phyloP scores from a whole-genome alignment of 2,888 invertebrate species.

The Terebella lapidaria region DNA sequence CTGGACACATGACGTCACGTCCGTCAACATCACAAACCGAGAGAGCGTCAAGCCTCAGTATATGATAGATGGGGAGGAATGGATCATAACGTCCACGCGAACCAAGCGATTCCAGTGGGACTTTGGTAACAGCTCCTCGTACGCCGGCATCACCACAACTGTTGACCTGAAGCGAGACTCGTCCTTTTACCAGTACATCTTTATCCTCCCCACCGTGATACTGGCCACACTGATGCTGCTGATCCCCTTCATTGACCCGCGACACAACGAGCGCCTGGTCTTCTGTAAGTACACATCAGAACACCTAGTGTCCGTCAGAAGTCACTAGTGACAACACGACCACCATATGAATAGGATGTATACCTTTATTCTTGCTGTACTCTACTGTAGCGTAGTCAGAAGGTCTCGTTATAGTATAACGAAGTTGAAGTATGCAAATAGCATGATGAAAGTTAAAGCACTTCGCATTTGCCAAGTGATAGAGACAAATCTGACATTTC shows the following conservation, averaged over 20 bases:
- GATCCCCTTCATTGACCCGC: slow-evolving; percentile 18
- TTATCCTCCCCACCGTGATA: slow-evolving; percentile 15
- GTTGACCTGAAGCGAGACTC: slow-evolving; percentile 7
- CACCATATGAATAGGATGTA: too few species aligned
- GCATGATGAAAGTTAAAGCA: too few species aligned
- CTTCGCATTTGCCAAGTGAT: too few species aligned
- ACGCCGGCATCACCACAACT: not conserved
- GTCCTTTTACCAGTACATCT: slow-evolving; percentile 15
- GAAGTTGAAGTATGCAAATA: too few species aligned
- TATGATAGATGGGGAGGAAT: slow-evolving; percentile 9
- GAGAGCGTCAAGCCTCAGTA: not conserved
- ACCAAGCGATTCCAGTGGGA: not conserved
- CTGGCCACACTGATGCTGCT: slow-evolving; percentile 14
- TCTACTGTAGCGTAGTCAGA: too few species aligned
- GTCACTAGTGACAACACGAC: too few species aligned
- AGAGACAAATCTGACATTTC: too few species aligned
- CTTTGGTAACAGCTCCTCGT: not conserved
- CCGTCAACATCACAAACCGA: slow-evolving; percentile 2
- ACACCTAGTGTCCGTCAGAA: too few species aligned
- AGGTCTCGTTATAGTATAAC: too few species aligned
- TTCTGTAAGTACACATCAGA: slow-evolving; percentile 9
- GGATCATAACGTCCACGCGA: slow-evolving; percentile 2
- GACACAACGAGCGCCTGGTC: slow-evolving; percentile 15
- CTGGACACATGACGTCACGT: slow-evolving; percentile 16
- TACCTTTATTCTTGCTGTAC: too few species aligned